Base-by-base conservation (phyloP, 2,797 vertebrate species). In the Tamandua tetradactyla region DNA sequence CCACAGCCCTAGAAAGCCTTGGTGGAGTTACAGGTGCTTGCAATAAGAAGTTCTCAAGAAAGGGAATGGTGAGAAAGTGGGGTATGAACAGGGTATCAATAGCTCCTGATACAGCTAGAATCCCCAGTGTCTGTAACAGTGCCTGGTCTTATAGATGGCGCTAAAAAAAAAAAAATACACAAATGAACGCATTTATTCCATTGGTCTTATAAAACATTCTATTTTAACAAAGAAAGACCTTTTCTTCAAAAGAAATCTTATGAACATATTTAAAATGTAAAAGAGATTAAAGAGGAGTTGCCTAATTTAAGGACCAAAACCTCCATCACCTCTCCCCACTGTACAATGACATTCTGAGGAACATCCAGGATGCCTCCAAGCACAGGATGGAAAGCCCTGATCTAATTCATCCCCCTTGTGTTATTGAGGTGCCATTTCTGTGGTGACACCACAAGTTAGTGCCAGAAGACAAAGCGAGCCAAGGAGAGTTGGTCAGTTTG, bases 181-280 rank as follows among this genome's bases (percentile, higher is more conserved):
- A 66, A 66, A 78, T 27, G 22, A 78, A 42, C 40, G 55, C 20
- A 40, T 35, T 76, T 44, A 81, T 62, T 90, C 62, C 27, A n/a
- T 22, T 79, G 57, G 32, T 25, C 93, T 95, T 64, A 71, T 5
- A 57, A 89, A 89, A 69, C 2, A 20, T 52, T 47, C 72, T 68
- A 52, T n/a, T 30, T 75, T 69, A 68, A 76, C 5, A 75, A 79
- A 76, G 32, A 52, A 72, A 6, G 35, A 30, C 13, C 37, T 13
- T 87, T 89, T 91, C 62, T 78, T 72, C 72, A 49, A 87, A 89
- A 57, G 25, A 78, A 93, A 84, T 78, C 12, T 72, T 74, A 42
- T 15, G 14, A 76, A 49, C 69, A 47, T 84, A 6, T 78, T 81
- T 12, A 72, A 80, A 83, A 76, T 35, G 32, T 80, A 69, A 17